Conservation (phyloP, 1,140 invertebrate species). For the Elysia chlorotica region DNA sequence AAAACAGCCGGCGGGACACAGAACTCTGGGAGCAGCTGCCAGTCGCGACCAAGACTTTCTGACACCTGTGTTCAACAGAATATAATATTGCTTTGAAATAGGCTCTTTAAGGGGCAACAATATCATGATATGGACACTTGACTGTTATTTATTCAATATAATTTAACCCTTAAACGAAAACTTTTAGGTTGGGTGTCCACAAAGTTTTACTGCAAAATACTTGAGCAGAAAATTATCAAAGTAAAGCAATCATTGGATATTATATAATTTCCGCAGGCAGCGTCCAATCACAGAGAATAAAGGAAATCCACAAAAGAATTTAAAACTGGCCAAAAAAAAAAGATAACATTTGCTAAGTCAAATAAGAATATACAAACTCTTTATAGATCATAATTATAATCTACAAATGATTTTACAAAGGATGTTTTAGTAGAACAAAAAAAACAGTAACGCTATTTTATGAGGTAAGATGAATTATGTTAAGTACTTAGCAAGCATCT, state of each 20-base stretch:
- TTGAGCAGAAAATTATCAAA: background rate
- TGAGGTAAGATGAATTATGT: too few species aligned
- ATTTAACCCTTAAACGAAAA: background rate
- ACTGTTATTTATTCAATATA: background rate
- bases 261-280: too few species aligned
- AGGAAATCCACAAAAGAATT: too few species aligned
- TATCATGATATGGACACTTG: background rate
- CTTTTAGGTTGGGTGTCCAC: background rate
- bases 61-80: constrained; percentile 43
- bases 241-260: background rate
- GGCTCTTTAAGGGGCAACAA: background rate
- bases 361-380: too few species aligned
- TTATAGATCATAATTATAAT: background rate
- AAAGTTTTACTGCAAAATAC: background rate
- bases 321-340: too few species aligned
- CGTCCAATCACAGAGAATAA: too few species aligned
- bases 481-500: too few species aligned
- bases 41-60: constrained; percentile 41
- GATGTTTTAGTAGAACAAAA: too few species aligned
- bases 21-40: constrained; percentile 48
- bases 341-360: too few species aligned
- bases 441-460: too few species aligned
- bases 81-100: background rate
- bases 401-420: background rate
- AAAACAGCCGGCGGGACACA: constrained; percentile 50